phyloP scores from a whole-genome alignment of 2,888 invertebrate genomes.

The Spilosoma lubricipeda region DNA sequence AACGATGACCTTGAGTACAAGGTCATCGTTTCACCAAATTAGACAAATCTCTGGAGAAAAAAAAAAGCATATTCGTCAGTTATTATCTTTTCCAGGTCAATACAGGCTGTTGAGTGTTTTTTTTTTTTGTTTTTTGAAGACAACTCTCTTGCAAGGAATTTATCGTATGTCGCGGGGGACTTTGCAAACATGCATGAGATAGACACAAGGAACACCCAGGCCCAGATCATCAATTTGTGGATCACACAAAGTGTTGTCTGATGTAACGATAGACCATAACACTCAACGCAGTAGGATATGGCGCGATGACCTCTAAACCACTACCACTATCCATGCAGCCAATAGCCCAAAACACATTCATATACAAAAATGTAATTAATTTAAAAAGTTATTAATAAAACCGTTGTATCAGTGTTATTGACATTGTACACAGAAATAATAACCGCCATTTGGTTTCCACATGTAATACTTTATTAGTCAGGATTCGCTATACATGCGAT shows the following conservation, averaged over 20 bases:
- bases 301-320: no score
- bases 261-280: no score
- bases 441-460: slow-evolving; percentile 25
- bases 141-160: no score
- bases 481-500: slow-evolving; percentile 37
- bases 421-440: slow-evolving; percentile 27
- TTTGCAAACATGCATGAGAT: not conserved
- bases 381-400: slow-evolving; percentile 10
- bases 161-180: not conserved
- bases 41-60: not conserved
- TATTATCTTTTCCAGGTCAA: not conserved
- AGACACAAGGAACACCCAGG: not conserved
- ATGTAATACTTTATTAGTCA: slow-evolving; percentile 36
- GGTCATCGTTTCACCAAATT: not conserved
- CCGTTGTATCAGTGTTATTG: slow-evolving; percentile 17
- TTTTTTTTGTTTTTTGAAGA: no score
- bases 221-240: no score
- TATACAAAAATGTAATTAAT: not conserved
- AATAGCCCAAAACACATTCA: not conserved
- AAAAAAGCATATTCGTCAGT: not conserved
- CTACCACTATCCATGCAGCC: no score
- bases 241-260: no score
- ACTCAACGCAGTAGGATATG: no score
- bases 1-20: rapidly evolving
- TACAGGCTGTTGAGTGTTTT: no score